phyloP scores from a whole-genome alignment of 2,888 invertebrate species.

The Chymomyza procnemis region DNA sequence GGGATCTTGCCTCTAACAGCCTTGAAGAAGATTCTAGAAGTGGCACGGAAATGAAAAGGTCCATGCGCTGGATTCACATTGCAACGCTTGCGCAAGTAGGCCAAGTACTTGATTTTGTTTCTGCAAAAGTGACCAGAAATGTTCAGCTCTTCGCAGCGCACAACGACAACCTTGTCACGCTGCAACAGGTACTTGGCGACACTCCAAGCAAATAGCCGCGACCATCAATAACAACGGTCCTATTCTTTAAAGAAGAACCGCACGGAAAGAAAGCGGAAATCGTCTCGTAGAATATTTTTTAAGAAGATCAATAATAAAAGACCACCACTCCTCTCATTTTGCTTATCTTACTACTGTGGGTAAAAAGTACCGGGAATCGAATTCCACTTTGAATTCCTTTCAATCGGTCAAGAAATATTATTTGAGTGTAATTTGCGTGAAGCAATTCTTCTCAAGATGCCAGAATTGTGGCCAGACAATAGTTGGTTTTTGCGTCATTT shows the following conservation, averaged over 20 bases:
- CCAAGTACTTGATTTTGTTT: conserved; percentile 96
- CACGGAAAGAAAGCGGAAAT: conserved; percentile 82
- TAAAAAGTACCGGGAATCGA: too few species aligned
- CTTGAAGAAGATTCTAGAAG: conserved; percentile 97
- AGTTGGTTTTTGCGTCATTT: too few species aligned
- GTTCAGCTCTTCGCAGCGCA: conserved; percentile 96
- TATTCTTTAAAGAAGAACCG: conserved; percentile 87
- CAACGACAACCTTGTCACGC: conserved; percentile 96
- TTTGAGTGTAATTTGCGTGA: too few species aligned
- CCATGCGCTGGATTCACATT: conserved; percentile 99
- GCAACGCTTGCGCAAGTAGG: conserved; percentile 97
- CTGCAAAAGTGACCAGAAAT: conserved; percentile 99
- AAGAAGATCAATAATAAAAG: too few species aligned
- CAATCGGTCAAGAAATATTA: too few species aligned
- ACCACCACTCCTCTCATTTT: too few species aligned
- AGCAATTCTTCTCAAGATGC: too few species aligned
- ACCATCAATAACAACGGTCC: conserved; percentile 98
- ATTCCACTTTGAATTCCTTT: too few species aligned
- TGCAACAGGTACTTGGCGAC: conserved; percentile 96
- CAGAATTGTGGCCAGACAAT: too few species aligned
- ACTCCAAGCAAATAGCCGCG: conserved; percentile 98
- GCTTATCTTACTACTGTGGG: too few species aligned
- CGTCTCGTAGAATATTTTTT: too few species aligned
- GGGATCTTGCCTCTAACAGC: conserved; percentile 99
- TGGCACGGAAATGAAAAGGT: conserved; percentile 98